These are phyloP conservation scores for Stictonetta naevosa DNA, from an alignment of 2,113 vertebrate genomes.

Conservation along the genomic window DNA sequence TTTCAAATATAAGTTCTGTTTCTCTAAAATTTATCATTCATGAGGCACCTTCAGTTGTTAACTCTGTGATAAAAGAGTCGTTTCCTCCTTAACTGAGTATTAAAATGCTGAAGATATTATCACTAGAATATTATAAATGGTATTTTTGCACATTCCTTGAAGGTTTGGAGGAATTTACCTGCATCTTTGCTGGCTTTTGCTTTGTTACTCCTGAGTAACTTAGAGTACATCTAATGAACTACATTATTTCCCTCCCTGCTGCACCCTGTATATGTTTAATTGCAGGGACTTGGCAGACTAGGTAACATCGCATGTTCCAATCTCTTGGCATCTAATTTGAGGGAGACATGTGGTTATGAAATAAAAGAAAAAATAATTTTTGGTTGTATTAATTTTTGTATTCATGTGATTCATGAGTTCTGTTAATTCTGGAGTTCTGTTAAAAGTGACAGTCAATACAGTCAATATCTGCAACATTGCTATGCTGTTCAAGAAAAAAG, in stretches of 20 bases:
- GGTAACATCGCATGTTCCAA: not conserved
- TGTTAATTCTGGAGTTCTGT: not conserved
- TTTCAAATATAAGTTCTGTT: not conserved
- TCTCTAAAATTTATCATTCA: slow-evolving; percentile 23
- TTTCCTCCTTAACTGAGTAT: slow-evolving; percentile 14
- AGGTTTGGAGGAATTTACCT: slow-evolving; percentile 15
- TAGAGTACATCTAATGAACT: not conserved
- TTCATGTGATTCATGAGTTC: not conserved
- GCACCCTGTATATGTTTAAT: fast-evolving
- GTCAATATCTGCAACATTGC: not conserved
- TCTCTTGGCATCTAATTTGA: not conserved
- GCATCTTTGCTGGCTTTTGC: not conserved
- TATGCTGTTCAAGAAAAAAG: not conserved
- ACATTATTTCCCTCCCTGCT: not conserved
- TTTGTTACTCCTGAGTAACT: not conserved
- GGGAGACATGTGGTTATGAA: not conserved
- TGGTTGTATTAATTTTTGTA: not conserved
- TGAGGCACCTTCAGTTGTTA: not conserved
- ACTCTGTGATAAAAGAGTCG: not conserved
- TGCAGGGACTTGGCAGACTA: not conserved
- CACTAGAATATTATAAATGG: not conserved
- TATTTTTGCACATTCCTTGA: not conserved
- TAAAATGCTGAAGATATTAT: slow-evolving; percentile 13
- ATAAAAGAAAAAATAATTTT: not conserved
- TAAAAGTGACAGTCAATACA: not conserved